phyloP scores from a whole-genome alignment of 2,797 vertebrate genomes.

The Luscinia megarhynchos region DNA sequence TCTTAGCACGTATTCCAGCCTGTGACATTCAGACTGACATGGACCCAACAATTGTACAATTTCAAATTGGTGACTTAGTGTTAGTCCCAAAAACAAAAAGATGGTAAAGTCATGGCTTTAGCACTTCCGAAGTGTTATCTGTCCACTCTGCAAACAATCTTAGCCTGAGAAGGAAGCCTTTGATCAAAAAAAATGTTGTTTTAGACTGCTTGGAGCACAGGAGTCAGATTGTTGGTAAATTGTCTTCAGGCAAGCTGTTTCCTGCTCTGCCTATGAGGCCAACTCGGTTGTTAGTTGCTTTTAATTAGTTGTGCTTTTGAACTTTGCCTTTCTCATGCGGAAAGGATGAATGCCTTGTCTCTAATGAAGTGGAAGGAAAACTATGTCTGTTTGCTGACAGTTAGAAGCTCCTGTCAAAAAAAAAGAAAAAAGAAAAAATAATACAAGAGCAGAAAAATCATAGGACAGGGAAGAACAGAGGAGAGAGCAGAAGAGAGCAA shows the following conservation, averaged over 20 bases:
- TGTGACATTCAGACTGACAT: not conserved
- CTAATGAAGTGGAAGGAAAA: constrained; percentile 9
- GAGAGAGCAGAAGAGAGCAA: not conserved
- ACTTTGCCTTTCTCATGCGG: not conserved
- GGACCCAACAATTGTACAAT: not conserved
- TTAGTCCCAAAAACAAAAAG: not conserved
- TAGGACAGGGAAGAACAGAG: not conserved
- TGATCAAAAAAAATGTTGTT: not conserved
- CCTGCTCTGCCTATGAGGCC: not conserved
- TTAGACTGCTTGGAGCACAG: not conserved
- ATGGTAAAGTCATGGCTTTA: not conserved
- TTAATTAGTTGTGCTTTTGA: constrained; percentile 30
- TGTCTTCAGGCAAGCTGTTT: not conserved
- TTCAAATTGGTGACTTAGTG: not conserved
- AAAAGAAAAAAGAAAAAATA: not conserved
- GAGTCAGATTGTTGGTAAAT: not conserved
- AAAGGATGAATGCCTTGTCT: not conserved
- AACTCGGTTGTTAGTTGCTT: not conserved
- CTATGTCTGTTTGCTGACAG: not conserved
- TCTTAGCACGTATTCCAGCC: not conserved
- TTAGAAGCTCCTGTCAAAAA: not conserved
- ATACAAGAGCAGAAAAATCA: not conserved
- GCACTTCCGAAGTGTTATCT: not conserved
- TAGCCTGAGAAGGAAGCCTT: not conserved
- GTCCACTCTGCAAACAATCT: not conserved